Evolutionary conservation across 2,113 vertebrate genomes (phyloP).

Genomic region (Ramphastos sulfuratus): DNA sequence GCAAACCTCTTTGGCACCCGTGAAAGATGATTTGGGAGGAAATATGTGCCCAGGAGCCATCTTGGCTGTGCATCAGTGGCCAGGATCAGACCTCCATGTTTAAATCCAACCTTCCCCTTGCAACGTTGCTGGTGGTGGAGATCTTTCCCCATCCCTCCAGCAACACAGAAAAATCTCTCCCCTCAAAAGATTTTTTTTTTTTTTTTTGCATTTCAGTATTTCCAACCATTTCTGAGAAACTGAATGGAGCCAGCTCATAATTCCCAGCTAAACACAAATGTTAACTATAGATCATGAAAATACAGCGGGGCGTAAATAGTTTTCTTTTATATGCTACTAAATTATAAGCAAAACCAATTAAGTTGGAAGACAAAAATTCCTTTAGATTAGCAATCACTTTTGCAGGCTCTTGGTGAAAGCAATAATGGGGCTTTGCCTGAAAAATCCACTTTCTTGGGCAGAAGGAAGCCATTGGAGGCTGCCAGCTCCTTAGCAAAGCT

Average conservation of each 20-base stretch:
- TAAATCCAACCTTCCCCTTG: neutral
- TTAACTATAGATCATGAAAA: constrained; percentile 50
- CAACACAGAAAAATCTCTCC: neutral
- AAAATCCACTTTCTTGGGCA: neutral
- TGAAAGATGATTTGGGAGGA: neutral
- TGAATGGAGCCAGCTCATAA: fast-evolving
- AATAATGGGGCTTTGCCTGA: neutral
- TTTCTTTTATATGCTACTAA: constrained; percentile 21
- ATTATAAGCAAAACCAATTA: constrained; percentile 18
- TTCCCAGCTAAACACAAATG: constrained; percentile 1
- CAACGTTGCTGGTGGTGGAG: neutral
- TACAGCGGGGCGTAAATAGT: neutral
- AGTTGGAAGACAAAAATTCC: constrained; percentile 8
- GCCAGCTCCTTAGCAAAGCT: neutral
- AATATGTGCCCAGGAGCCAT: neutral
- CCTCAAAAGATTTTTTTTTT: neutral
- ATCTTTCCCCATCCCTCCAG: neutral
- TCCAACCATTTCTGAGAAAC: neutral
- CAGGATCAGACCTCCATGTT: neutral
- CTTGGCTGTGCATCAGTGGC: fast-evolving
- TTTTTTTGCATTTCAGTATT: neutral
- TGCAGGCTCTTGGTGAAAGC: neutral
- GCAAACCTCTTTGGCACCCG: neutral
- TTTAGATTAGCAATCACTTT: neutral
- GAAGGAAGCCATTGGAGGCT: neutral